Evolutionary conservation across 2,888 invertebrate species (phyloP), one percentile per base, ranked within the genome.

Genomic region (Tanytarsus gracilentus): DNA sequence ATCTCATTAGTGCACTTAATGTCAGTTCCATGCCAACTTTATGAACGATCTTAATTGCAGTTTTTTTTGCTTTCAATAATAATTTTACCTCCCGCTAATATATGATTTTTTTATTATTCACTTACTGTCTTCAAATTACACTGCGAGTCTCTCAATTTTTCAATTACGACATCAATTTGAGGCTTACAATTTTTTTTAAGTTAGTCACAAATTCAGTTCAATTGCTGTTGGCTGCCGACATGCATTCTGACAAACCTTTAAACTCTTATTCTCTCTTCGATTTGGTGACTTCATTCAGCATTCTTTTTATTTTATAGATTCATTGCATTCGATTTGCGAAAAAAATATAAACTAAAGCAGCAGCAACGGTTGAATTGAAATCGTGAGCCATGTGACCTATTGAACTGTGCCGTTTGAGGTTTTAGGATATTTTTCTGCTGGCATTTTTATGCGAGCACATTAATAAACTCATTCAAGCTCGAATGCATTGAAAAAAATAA

Each of bases 341-440:
- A n/a, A n/a, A 5, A n/a, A 33, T 33, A 11, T n/a, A 33, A 33
- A 11, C n/a, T 11, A 33, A 33, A 11, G 9, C 33, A 33, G 33
- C n/a, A 11, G 33, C 33, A 33, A 11, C 11, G n/a, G n/a, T 5
- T 33, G 33, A 33, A n/a, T 33, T n/a, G 9, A n/a, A 44, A 18
- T 44, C 44, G 44, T 44, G 44, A 44, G 44, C 11, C 44, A 18
- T 44, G 21, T 44, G 44, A 44, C 44, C 44, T 44, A 44, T 44
- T 44, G 44, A 44, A 44, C 44, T 44, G 11, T 6, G 44, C 44
- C n/a, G n/a, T 44, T 18, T 18, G 40, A 16, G 18, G 44, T 11
- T 44, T 23, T 44, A 11, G 33, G n/a, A n/a, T n/a, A n/a, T n/a
- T n/a, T n/a, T n/a, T n/a, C n/a, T n/a, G n/a, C n/a, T n/a, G n/a